Base-by-base conservation (phyloP, 2,888 invertebrate genomes). In the Platycheirus rosarum region DNA sequence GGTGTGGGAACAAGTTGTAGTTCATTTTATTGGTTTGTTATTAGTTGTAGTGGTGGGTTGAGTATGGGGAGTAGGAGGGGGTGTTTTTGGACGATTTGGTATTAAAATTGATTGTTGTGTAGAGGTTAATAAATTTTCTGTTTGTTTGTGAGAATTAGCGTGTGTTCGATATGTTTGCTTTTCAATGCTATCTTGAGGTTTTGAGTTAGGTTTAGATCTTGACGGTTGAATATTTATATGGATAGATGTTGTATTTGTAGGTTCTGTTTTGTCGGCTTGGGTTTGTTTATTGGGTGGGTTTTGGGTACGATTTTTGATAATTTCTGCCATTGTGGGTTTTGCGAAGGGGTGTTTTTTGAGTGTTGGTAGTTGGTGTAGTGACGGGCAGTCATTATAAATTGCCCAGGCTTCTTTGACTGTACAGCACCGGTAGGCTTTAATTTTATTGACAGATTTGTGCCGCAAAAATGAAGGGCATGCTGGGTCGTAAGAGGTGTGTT, bases 371-470 rank as follows among this genome's bases (percentile, higher is more conserved):
- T 18, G 18, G 6, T 35, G 53, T 16, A 53, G 23, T 14, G 2
- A 14, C 8, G 40, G 40, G 14, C 13, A 13, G 7, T 40, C 40
- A 4, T 40, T 40, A 1, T 14, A 40, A 14, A 40, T 14, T 40
- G 0, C 5, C 40, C 14, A 40, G 40, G 40, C 40, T 40, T 40
- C 40, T 0, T 14, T 1, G 18, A 13, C 20, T 5, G 44, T 44
- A 9, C 42, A 60, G 2, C 29, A 29, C 2, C 60, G 11, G 6
- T 44, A 5, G 9, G 29, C 40, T 29, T 53, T 37, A 8, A 53
- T 53, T 37, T 53, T 53, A 8, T 37, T 53, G 20, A 11, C 20
- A 1, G 53, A 35, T 11, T 53, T 53, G n/a, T 53, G 8, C 1
- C 35, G n/a, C 2, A 51, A 16, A 11, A 37, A 53, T 26, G 16